phyloP scores from a whole-genome alignment of 2,888 invertebrate species.

The Mesochorus sp. region DNA sequence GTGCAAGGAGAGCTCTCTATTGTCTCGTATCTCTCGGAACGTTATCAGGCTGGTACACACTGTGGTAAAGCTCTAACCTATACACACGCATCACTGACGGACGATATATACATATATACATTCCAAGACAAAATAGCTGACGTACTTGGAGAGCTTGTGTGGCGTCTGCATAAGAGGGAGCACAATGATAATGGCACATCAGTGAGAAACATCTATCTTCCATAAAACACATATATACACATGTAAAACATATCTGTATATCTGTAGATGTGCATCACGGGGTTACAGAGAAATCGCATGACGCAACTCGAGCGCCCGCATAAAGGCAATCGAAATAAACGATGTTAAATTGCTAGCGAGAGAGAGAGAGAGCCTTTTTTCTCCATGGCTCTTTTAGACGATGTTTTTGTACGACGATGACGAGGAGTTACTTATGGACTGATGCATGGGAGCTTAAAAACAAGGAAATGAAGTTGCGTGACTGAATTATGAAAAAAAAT shows the following conservation, averaged over 20 bases:
- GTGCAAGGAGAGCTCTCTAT: slow-evolving; percentile 29
- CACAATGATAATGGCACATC: slow-evolving; percentile 37
- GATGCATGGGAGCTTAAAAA: background rate
- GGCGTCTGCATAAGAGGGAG: slow-evolving; percentile 26
- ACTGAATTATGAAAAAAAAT: background rate
- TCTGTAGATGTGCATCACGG: background rate
- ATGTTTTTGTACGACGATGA: background rate
- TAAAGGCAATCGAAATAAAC: slow-evolving; percentile 79
- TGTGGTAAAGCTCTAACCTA: background rate
- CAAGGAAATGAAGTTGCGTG: background rate
- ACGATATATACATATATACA: background rate
- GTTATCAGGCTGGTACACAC: slow-evolving; percentile 37
- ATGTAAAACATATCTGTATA: background rate
- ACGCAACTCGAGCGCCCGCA: slow-evolving; percentile 73
- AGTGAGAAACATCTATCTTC: slow-evolving; percentile 34
- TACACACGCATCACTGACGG: background rate
- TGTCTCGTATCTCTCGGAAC: slow-evolving; percentile 8
- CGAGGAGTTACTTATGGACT: background rate
- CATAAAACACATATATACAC: background rate
- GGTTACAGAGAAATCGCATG: slow-evolving; percentile 66
- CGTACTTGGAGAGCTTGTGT: slow-evolving; percentile 11
- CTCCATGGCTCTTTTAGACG: slow-evolving; percentile 1
- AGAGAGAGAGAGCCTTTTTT: slow-evolving; percentile 61
- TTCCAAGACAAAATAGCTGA: background rate
- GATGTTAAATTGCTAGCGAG: slow-evolving; percentile 75